These are phyloP conservation scores for Drosophila neonasuta DNA, from an alignment of 2,888 invertebrate genomes.

Conservation along the genomic window DNA sequence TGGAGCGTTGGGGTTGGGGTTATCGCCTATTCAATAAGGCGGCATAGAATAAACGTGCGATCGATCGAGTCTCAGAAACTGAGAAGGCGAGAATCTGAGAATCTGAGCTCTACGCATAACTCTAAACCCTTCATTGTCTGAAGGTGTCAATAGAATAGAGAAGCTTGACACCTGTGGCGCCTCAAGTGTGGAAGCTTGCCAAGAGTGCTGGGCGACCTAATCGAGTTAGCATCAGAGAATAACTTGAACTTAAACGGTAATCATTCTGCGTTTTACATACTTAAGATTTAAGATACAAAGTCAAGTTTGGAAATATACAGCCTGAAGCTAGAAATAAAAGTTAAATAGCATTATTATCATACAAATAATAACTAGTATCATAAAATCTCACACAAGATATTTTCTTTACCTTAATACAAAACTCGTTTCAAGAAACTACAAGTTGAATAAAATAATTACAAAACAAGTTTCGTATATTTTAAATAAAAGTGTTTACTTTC, in stretches of 20 bases:
- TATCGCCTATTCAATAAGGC: conserved; percentile 27
- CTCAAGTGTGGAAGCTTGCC: conserved; percentile 46
- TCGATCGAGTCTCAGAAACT: conserved; percentile 31
- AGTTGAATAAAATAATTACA: too few species aligned
- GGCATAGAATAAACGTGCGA: conserved; percentile 50
- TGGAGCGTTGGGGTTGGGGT: not conserved
- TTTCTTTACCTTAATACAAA: too few species aligned
- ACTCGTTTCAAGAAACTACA: too few species aligned
- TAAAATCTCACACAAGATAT: too few species aligned
- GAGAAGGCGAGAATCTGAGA: conserved; percentile 25
- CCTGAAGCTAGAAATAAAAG: not conserved
- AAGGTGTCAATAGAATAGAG: conserved; percentile 65
- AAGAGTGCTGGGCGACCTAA: conserved; percentile 1
- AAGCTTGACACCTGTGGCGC: conserved; percentile 69
- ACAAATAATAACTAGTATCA: too few species aligned
- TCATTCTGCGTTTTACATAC: conserved; percentile 10
- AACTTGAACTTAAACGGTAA: conserved; percentile 14
- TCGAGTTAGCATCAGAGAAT: not conserved
- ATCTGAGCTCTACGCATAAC: conserved; percentile 40
- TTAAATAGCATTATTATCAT: too few species aligned
- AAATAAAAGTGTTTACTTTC: too few species aligned
- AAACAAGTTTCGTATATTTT: too few species aligned
- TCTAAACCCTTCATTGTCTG: conserved; percentile 42
- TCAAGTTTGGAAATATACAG: conserved; percentile 14
- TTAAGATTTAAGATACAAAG: conserved; percentile 3